These are phyloP conservation scores for Coreius guichenoti DNA, from an alignment of 2,797 vertebrate genomes.

Conservation along the genomic window DNA sequence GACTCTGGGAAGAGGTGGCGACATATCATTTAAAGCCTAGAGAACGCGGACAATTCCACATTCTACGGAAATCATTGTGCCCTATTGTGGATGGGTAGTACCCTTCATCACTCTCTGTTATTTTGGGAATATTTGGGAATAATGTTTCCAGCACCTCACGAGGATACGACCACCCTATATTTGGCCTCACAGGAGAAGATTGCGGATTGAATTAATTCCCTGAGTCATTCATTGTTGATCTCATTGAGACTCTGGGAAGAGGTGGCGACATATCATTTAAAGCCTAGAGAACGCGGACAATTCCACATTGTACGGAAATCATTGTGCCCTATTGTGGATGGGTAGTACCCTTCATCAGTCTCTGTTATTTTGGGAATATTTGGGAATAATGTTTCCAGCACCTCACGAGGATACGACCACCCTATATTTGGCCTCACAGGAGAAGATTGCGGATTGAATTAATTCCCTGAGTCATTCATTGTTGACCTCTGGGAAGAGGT, in stretches of 20 bases:
- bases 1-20: too few species aligned
- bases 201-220: conserved; percentile 27
- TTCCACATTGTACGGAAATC: too few species aligned
- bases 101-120: not conserved
- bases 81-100: not conserved
- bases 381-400: not conserved
- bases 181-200: conserved; percentile 27
- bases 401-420: not conserved
- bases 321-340: too few species aligned
- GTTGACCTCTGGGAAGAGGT: conserved; percentile 46
- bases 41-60: too few species aligned
- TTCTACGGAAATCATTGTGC: too few species aligned
- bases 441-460: conserved; percentile 37
- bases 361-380: not conserved
- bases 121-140: not conserved
- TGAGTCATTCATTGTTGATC: too few species aligned
- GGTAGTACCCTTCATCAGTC: not conserved
- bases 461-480: conserved; percentile 32
- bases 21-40: too few species aligned
- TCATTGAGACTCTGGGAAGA: too few species aligned
- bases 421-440: conserved; percentile 21
- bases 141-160: not conserved
- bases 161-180: conserved; percentile 24
- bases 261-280: too few species aligned
- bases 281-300: too few species aligned